Percentiles rank a stretch among this genome's conserved stretches.
phyloP scores from a whole-genome alignment of 2,888 invertebrate species.

The Epiblema foenella region DNA sequence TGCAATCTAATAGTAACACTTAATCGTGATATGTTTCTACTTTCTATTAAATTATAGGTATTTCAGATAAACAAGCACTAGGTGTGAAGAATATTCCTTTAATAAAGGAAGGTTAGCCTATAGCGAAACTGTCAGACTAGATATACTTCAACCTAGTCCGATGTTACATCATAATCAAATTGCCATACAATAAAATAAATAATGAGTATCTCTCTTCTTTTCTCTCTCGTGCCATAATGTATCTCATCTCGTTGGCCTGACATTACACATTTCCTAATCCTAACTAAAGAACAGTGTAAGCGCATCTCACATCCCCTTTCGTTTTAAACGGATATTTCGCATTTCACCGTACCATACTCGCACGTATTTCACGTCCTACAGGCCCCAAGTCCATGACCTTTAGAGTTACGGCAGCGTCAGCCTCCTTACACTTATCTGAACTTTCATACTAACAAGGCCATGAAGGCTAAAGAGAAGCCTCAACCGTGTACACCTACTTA shows the following conservation, averaged over 20 bases:
- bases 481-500: conserved; percentile 6
- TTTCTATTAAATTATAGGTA: too few relatives aligned
- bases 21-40: background rate
- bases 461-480: conserved; percentile 14
- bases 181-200: too few relatives aligned
- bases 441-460: conserved; percentile 46
- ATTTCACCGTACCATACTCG: conserved; percentile 20
- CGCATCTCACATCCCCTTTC: background rate
- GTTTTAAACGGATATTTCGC: conserved; percentile 4
- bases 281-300: background rate
- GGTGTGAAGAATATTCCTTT: background rate
- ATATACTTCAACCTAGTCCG: too few relatives aligned
- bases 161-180: too few relatives aligned
- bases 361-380: conserved; percentile 21
- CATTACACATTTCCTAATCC: background rate
- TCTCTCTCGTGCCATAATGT: too few relatives aligned
- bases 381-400: conserved; percentile 35
- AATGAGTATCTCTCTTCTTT: too few relatives aligned
- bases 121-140: too few relatives aligned
- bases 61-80: background rate
- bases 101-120: background rate
- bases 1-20: too few relatives aligned
- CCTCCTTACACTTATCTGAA: conserved; percentile 45
- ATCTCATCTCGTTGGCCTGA: too few relatives aligned
- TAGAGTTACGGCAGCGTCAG: conserved; percentile 33